Evolutionary conservation across 2,888 invertebrate genomes (phyloP).

Genomic region (Linnaemya vulpina): DNA sequence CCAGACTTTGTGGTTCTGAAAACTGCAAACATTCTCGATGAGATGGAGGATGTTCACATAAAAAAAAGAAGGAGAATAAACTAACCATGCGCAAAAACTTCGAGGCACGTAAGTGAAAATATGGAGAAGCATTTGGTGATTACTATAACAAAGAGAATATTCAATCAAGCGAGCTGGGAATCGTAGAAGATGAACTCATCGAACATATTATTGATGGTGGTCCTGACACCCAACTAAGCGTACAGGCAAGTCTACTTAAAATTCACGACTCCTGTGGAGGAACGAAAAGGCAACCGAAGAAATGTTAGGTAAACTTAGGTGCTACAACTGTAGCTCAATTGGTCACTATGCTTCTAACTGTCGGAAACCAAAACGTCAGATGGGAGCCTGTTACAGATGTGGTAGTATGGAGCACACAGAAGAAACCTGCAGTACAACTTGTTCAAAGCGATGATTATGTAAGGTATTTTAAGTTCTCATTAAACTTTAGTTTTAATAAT

Average conservation of each 20-base stretch:
- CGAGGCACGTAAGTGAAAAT: too few species aligned
- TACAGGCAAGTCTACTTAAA: slow-evolving; percentile 48
- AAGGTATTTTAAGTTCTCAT: too few species aligned
- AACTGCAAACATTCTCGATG: neutral
- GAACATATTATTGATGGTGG: slow-evolving; percentile 6
- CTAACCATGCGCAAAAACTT: too few species aligned
- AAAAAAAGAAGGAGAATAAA: slow-evolving; percentile 28
- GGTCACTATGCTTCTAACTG: neutral
- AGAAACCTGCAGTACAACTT: neutral
- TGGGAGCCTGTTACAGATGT: neutral
- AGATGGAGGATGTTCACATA: slow-evolving; percentile 21
- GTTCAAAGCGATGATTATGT: too few species aligned
- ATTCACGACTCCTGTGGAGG: too few species aligned
- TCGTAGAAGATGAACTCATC: slow-evolving; percentile 52
- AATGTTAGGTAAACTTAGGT: neutral
- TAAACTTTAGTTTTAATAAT: too few species aligned
- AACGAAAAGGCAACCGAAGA: neutral
- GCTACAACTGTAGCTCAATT: slow-evolving; percentile 16
- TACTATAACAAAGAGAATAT: slow-evolving; percentile 55
- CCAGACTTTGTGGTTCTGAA: slow-evolving; percentile 22
- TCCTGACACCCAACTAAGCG: slow-evolving; percentile 23
- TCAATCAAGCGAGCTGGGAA: slow-evolving; percentile 20
- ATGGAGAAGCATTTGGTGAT: neutral
- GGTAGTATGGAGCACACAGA: slow-evolving; percentile 1
- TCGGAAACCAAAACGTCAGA: neutral